phyloP scores from a whole-genome alignment of 1,140 invertebrate species.

The Lethrus apterus region DNA sequence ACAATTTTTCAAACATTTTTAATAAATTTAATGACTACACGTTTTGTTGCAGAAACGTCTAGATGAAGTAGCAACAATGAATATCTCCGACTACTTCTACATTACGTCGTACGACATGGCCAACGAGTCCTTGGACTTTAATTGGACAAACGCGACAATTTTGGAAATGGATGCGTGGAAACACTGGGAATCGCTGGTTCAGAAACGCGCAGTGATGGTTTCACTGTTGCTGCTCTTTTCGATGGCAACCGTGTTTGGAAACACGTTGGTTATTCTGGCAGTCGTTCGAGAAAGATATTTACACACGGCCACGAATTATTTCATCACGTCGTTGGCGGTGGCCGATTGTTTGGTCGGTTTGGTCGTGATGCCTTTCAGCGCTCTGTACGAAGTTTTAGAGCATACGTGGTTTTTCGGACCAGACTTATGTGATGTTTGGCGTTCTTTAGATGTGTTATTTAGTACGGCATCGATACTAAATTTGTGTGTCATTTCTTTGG shows the following conservation, averaged over 20 bases:
- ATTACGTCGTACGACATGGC: conserved; percentile 2
- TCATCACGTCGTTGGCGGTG: conserved; percentile 95
- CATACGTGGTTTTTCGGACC: conserved; percentile 81
- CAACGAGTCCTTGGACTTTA: neutral
- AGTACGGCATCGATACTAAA: conserved; percentile 94
- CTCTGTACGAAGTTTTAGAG: conserved; percentile 77
- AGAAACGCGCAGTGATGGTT: conserved; percentile 71
- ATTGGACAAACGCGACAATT: conserved; percentile 25
- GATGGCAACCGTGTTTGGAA: conserved; percentile 90
- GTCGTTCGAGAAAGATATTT: conserved; percentile 83
- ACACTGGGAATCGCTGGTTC: conserved; percentile 53
- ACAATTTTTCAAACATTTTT: no score
- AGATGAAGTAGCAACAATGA: no score
- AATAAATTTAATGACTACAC: no score
- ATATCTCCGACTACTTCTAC: no score
- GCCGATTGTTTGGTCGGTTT: conserved; percentile 94
- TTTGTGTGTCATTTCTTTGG: conserved; percentile 95
- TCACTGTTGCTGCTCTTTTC: conserved; percentile 83
- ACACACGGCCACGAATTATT: conserved; percentile 96
- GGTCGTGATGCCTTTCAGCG: conserved; percentile 94
- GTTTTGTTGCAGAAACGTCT: no score
- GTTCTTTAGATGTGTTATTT: conserved; percentile 92
- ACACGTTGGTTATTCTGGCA: conserved; percentile 91
- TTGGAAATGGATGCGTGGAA: conserved; percentile 37
- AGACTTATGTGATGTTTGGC: conserved; percentile 93